Evolutionary conservation across 2,113 vertebrate genomes (phyloP).

Genomic region (Labeo rohita): DNA sequence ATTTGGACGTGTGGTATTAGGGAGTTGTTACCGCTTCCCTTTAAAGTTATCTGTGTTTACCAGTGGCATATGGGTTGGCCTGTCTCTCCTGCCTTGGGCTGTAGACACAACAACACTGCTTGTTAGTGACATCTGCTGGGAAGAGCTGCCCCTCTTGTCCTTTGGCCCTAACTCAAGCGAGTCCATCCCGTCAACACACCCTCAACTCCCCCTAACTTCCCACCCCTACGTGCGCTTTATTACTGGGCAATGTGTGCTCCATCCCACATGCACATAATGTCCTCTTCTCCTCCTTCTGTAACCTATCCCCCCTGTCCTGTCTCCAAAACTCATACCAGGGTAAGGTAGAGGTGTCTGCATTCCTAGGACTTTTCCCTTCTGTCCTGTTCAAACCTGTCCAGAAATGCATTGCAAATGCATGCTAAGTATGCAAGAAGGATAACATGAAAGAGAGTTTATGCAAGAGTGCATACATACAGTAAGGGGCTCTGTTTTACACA

Average conservation of each 20-base stretch:
- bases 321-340: conserved; percentile 25
- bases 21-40: conserved; percentile 27
- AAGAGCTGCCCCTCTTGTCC: conserved; percentile 52
- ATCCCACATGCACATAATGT: not conserved
- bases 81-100: conserved; percentile 24
- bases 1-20: conserved; percentile 1
- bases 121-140: conserved; percentile 66
- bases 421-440: not conserved
- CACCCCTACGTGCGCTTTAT: not conserved
- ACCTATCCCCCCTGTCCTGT: not conserved
- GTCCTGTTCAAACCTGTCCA: conserved; percentile 40
- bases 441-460: not conserved
- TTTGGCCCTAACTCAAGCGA: conserved; percentile 33
- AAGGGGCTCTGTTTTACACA: not conserved
- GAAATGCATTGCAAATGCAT: conserved; percentile 4
- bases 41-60: conserved; percentile 35
- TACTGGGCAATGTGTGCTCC: not conserved
- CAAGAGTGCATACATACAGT: not conserved
- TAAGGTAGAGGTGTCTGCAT: conserved; percentile 43
- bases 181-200: conserved; percentile 14
- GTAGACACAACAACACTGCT: conserved; percentile 62
- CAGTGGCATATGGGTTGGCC: conserved; percentile 22
- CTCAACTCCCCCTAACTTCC: not conserved
- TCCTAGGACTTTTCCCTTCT: conserved; percentile 33
- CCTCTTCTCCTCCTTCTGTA: not conserved